These are phyloP conservation scores for Cryptops parisi DNA, from an alignment of 2,888 invertebrate species.

Conservation along the genomic window DNA sequence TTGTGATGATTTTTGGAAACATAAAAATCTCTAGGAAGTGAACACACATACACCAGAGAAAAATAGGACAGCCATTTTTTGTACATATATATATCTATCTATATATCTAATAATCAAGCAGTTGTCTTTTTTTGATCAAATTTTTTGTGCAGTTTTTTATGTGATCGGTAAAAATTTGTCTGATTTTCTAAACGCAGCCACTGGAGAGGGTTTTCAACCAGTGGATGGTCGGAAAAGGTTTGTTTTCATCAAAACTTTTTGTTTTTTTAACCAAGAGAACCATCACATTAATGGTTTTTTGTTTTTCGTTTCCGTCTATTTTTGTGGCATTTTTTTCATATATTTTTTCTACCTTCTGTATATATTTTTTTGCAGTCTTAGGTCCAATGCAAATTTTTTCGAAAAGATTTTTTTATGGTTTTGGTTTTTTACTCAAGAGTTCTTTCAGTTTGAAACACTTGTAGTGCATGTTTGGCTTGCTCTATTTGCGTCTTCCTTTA, in stretches of 20 bases:
- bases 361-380: background rate
- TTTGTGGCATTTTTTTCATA: background rate
- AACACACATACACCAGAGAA: slow-evolving; percentile 13
- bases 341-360: background rate
- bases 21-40: too few relatives aligned
- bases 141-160: slow-evolving; percentile 15
- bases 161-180: slow-evolving; percentile 11
- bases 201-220: slow-evolving; percentile 22
- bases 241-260: slow-evolving; percentile 16
- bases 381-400: too few relatives aligned
- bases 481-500: too few relatives aligned
- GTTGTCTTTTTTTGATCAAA: background rate
- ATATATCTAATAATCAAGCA: background rate
- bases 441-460: too few relatives aligned
- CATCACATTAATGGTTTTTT: slow-evolving; percentile 3
- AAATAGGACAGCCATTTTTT: slow-evolving; percentile 12
- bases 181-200: slow-evolving; percentile 22
- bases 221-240: slow-evolving; percentile 23
- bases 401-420: too few relatives aligned
- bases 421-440: too few relatives aligned
- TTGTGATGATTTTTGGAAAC: too few relatives aligned
- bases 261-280: background rate
- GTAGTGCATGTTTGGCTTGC: too few relatives aligned
- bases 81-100: background rate
- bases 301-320: background rate